These are phyloP conservation scores for Scelioninae gen. 2 DNA, from an alignment of 2,888 invertebrate species.

Conservation along the genomic window DNA sequence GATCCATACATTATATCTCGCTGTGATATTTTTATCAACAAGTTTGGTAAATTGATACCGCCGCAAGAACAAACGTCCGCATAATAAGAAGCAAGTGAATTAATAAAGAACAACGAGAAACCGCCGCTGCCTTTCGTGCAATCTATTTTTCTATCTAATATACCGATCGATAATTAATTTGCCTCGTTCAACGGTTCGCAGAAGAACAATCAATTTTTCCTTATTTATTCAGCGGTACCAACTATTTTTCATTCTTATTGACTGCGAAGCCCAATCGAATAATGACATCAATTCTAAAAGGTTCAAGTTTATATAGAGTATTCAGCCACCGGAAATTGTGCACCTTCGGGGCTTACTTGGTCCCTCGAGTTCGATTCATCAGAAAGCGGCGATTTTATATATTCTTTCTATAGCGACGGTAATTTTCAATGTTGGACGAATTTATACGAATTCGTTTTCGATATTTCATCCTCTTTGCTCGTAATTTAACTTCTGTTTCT, in stretches of 20 bases:
- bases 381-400: slow-evolving; percentile 31
- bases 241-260: slow-evolving; percentile 5
- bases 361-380: slow-evolving; percentile 42
- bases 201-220: neutral
- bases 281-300: slow-evolving; percentile 37
- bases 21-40: slow-evolving; percentile 34
- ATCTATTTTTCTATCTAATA: neutral
- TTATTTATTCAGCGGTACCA: neutral
- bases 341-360: slow-evolving; percentile 46
- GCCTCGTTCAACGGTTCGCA: neutral
- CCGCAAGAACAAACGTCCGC: neutral
- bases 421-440: neutral
- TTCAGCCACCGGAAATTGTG: slow-evolving; percentile 51
- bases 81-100: no score
- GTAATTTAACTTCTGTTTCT: no score
- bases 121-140: no score
- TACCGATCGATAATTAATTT: slow-evolving; percentile 5
- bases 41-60: slow-evolving; percentile 16
- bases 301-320: slow-evolving; percentile 27
- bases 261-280: slow-evolving; percentile 29
- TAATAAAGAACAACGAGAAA: no score
- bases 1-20: slow-evolving; percentile 41
- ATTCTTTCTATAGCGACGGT: neutral
- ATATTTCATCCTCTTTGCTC: no score
- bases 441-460: neutral